Evolutionary conservation across 1,140 invertebrate species (phyloP).

Genomic region (Musca domestica): DNA sequence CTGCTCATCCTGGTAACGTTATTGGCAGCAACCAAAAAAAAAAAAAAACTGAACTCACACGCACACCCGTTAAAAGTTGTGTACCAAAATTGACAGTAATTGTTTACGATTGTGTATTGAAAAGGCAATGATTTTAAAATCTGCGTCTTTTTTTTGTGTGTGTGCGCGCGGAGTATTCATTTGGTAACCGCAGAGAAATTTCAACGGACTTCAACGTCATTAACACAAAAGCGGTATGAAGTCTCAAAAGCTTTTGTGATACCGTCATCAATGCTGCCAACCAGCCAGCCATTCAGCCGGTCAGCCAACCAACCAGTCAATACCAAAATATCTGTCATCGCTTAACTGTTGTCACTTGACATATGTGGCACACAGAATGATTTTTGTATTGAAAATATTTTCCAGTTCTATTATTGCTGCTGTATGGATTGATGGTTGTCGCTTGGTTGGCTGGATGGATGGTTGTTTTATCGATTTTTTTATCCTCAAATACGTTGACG

Average conservation of each 20-base stretch:
- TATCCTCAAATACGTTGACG: slow-evolving; percentile 7
- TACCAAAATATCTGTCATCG: slow-evolving; percentile 13
- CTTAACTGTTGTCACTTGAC: slow-evolving; percentile 17
- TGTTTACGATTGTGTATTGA: slow-evolving; percentile 21
- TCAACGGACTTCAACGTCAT: too few relatives aligned
- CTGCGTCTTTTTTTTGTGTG: neutral
- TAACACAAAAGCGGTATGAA: too few relatives aligned
- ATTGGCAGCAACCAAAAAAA: too few relatives aligned
- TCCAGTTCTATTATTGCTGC: neutral
- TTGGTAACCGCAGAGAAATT: too few relatives aligned
- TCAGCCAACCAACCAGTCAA: neutral
- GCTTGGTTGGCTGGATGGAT: too few relatives aligned
- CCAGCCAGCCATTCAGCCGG: too few relatives aligned
- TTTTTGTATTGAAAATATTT: slow-evolving; percentile 7
- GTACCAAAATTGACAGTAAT: slow-evolving; percentile 13
- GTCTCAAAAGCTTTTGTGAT: too few relatives aligned
- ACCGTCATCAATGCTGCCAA: too few relatives aligned
- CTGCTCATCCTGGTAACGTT: neutral
- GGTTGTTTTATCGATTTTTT: neutral
- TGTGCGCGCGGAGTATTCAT: neutral
- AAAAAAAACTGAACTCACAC: too few relatives aligned
- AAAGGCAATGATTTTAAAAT: slow-evolving; percentile 10
- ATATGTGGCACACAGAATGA: neutral
- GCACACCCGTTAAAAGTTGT: too few relatives aligned
- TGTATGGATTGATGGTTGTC: too few relatives aligned